Base-by-base conservation (phyloP, 2,113 vertebrate species). In the Hyperoodon ampullatus region DNA sequence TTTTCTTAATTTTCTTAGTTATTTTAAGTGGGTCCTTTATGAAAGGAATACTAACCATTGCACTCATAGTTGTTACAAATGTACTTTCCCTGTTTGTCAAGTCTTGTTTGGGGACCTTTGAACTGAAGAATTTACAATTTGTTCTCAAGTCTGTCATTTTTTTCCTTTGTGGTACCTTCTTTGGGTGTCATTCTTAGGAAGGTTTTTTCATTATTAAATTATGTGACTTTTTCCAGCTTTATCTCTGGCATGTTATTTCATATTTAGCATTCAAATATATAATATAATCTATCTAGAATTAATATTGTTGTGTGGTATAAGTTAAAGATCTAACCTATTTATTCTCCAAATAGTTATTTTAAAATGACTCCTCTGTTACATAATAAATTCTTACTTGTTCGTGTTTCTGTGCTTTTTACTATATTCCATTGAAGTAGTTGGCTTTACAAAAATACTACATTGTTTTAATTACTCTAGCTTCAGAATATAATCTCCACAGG, bases 1-100 rank as follows among this genome's bases (percentile, higher is more conserved):
- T 94, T 77, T 90, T 47, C 55, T 81, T 78, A 85, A 85, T 72
- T 85, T 95, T 58, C 66, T 47, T 53, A 82, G 91, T 82, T 75
- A 83, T 94, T 94, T 80, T 72, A 96, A 71, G 30, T 19, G 65
- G 3, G 2, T 19, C 6, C 55, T 83, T 65, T 13, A n/a, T 26
- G 11, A n/a, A 75, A 80, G 30, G 24, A 91, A 35, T 65, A 71
- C 16, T 19, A 68, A 24, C 8, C 16, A 61, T 3, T 86, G 1
- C 6, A 74, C 72, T 61, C 66, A 61, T 42, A 60, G 50, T 47
- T 89, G 15, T 68, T 83, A 8, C 50, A 88, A 30, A 44, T 90
- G 39, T 5, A 47, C 3, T 66, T 82, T 77, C 15, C 21, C 12
- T 72, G 4, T 8, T 71, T 92, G 15, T 85, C 58, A 70, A 21